Conservation (phyloP, 2,113 vertebrate genomes). For the Eudorcas thomsonii region DNA sequence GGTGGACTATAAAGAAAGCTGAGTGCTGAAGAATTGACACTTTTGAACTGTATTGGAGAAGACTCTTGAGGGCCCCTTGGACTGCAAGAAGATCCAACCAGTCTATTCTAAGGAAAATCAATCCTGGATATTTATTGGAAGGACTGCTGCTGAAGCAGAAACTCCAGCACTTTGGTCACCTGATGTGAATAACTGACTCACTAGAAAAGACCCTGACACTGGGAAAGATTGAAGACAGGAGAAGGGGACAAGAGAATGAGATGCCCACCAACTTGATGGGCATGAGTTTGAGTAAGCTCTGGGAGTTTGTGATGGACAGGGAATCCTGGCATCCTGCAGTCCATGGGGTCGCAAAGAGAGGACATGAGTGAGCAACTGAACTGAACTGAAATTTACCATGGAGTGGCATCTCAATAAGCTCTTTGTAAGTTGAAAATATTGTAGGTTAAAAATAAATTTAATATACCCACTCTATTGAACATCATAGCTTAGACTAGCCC, state of each 20-base stretch:
- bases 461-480: background rate
- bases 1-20: background rate
- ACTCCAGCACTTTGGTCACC: background rate
- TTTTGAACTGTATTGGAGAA: background rate
- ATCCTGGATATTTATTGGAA: background rate
- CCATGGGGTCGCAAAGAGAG: background rate
- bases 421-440: background rate
- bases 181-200: background rate
- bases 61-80: background rate
- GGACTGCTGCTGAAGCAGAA: background rate
- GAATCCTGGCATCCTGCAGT: background rate
- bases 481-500: background rate
- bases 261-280: background rate
- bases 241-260: background rate
- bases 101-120: background rate
- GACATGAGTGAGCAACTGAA: background rate
- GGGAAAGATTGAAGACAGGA: background rate
- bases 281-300: background rate
- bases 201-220: background rate
- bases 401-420: background rate
- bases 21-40: rapidly evolving
- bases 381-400: background rate
- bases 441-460: background rate
- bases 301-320: rapidly evolving
- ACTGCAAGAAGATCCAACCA: background rate